phyloP scores from a whole-genome alignment of 2,113 vertebrate genomes.

The Geococcyx californianus region DNA sequence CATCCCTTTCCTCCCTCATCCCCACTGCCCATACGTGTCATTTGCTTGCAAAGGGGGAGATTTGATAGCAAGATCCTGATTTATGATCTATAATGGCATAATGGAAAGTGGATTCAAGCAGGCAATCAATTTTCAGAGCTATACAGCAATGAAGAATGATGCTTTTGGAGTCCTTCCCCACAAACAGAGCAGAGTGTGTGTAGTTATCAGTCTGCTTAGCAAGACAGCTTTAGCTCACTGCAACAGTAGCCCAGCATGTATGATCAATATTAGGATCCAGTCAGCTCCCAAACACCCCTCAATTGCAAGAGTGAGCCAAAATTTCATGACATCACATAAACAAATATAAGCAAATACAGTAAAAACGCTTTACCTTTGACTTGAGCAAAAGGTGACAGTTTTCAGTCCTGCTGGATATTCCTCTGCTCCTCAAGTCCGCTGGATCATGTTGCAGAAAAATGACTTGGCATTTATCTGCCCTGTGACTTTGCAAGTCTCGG shows the following conservation, averaged over 20 bases:
- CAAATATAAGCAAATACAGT: not conserved
- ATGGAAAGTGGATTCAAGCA: not conserved
- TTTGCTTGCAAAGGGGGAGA: not conserved
- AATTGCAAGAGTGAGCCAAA: not conserved
- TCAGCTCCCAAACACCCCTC: not conserved
- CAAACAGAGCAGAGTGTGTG: not conserved
- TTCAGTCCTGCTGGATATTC: not conserved
- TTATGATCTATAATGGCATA: not conserved
- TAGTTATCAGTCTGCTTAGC: not conserved
- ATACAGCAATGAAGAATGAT: rapidly evolving
- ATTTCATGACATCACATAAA: not conserved
- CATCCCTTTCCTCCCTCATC: not conserved
- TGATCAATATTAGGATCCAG: not conserved
- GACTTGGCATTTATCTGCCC: not conserved
- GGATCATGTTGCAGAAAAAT: not conserved
- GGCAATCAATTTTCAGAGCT: not conserved
- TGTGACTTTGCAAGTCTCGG: not conserved
- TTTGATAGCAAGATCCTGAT: not conserved
- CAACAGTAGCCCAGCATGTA: not conserved
- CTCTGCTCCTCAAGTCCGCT: not conserved
- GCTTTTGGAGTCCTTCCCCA: not conserved
- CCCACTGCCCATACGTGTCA: rapidly evolving
- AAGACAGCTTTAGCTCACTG: not conserved
- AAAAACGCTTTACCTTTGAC: not conserved
- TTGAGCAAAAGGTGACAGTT: not conserved